These are phyloP conservation scores for Galbula dea DNA, from an alignment of 2,113 vertebrate genomes.

Conservation along the genomic window DNA sequence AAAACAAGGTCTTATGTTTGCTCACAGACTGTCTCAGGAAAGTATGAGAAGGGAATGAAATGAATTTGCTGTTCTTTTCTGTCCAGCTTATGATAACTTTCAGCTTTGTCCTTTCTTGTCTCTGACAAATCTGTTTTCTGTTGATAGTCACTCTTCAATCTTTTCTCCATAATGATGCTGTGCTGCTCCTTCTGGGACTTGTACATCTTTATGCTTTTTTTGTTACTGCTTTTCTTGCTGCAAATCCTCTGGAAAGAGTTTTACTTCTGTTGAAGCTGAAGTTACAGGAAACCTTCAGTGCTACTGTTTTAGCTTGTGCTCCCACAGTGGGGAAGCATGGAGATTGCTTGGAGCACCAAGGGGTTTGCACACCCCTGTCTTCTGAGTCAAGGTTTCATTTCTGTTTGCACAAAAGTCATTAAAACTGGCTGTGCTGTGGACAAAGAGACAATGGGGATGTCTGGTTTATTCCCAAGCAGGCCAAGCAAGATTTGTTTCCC, in stretches of 20 bases:
- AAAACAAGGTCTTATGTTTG: background rate
- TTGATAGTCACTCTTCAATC: background rate
- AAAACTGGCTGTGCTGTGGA: background rate
- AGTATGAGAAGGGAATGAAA: background rate
- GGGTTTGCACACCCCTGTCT: background rate
- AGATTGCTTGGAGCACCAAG: background rate
- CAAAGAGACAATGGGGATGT: background rate
- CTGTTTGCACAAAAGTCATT: background rate
- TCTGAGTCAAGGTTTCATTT: background rate
- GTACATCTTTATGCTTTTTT: fast-evolving
- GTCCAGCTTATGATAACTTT: background rate
- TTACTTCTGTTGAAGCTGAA: background rate
- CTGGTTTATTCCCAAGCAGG: background rate
- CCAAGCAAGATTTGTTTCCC: background rate
- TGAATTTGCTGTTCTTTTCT: background rate
- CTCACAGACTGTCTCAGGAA: background rate
- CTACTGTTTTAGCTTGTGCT: fast-evolving
- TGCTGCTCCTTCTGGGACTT: background rate
- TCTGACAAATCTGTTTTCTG: background rate
- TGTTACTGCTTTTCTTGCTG: background rate
- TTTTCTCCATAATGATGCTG: background rate
- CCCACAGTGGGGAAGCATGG: background rate
- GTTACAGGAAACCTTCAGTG: background rate
- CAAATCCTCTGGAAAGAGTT: background rate
- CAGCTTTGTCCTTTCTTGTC: background rate